Conservation (phyloP, 2,888 invertebrate species). For the Dioctria linearis region DNA sequence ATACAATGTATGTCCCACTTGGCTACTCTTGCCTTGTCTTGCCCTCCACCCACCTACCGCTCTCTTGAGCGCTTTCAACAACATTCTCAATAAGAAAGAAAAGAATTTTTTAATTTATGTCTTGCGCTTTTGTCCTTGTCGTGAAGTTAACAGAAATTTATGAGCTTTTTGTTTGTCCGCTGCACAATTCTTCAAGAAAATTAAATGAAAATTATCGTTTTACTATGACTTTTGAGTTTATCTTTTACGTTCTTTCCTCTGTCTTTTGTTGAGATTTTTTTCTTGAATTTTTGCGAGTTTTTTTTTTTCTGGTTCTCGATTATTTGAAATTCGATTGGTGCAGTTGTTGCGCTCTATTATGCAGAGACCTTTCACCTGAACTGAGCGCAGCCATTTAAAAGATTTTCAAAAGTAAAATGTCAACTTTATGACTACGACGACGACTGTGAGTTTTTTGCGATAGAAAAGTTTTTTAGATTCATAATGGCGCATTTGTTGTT, state of each 20-base stretch:
- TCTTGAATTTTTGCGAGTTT: not conserved
- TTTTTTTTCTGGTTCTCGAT: not conserved
- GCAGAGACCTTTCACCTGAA: no score
- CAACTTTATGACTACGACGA: no score
- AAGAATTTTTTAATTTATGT: conserved; percentile 55
- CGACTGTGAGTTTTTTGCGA: no score
- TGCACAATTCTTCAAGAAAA: conserved; percentile 61
- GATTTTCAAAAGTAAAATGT: no score
- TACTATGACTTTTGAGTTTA: conserved; percentile 9
- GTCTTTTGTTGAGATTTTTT: conserved; percentile 5
- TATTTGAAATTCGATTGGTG: no score
- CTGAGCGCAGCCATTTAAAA: no score
- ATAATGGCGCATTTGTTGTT: no score
- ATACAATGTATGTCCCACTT: not conserved
- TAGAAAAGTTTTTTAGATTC: no score
- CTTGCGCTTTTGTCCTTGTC: conserved; percentile 59
- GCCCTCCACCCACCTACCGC: not conserved
- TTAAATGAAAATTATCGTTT: conserved; percentile 55
- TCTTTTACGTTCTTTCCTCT: conserved; percentile 9
- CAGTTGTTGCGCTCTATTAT: no score
- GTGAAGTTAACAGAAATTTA: conserved; percentile 62
- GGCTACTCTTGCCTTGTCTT: conserved; percentile 1
- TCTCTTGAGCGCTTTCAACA: conserved; percentile 13
- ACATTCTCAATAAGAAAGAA: conserved; percentile 2
- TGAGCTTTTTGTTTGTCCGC: conserved; percentile 64